Conservation (phyloP, 2,113 vertebrate species). For the Pseudorasbora parva region DNA sequence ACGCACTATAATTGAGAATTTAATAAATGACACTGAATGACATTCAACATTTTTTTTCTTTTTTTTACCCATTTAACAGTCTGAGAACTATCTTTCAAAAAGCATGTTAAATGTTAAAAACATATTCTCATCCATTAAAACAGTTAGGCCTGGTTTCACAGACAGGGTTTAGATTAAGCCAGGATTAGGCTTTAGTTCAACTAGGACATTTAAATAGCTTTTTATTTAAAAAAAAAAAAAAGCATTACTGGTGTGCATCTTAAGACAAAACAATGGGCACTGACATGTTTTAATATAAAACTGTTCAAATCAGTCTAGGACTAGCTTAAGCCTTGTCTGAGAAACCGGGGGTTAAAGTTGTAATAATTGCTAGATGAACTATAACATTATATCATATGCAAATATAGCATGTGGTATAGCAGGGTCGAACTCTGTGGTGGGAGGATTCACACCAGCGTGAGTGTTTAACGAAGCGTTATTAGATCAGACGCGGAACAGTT, state of each 20-base stretch:
- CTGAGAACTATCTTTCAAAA: not conserved
- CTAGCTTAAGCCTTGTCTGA: too few species aligned
- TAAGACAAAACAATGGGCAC: too few species aligned
- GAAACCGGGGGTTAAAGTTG: not conserved
- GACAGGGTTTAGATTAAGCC: too few species aligned
- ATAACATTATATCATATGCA: not conserved
- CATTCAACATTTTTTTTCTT: not conserved
- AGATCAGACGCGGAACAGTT: not conserved
- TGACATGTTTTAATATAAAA: too few species aligned
- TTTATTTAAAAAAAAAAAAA: too few species aligned
- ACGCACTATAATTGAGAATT: too few species aligned
- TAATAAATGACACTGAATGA: too few species aligned
- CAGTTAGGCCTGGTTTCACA: not conserved
- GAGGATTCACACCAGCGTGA: not conserved
- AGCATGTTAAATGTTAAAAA: not conserved
- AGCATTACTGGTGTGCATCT: too few species aligned
- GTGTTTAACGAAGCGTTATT: not conserved
- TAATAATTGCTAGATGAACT: not conserved
- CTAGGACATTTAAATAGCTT: too few species aligned
- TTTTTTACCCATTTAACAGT: not conserved
- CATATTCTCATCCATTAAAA: not conserved
- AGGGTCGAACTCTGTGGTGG: not conserved
- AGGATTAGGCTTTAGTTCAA: too few species aligned
- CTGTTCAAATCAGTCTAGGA: too few species aligned
- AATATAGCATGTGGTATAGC: not conserved